Evolutionary conservation across 2,797 vertebrate species (phyloP).

Genomic region (Rhinella marina): DNA sequence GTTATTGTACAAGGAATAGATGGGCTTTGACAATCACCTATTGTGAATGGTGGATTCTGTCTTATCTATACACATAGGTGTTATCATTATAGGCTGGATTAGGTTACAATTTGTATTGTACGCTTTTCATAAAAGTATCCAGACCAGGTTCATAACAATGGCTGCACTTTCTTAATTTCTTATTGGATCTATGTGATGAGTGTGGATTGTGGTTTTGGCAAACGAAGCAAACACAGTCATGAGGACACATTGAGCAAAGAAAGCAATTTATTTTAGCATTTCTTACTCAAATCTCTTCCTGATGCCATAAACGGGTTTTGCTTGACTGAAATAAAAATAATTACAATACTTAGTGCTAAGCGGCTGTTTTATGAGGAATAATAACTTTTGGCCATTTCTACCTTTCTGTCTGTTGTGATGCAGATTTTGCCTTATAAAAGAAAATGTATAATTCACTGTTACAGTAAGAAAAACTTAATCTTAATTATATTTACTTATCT

Average conservation of each 20-base stretch:
- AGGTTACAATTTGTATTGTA: not conserved
- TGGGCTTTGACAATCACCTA: too few relatives aligned
- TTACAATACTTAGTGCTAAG: slow-evolving; percentile 17
- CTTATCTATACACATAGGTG: too few relatives aligned
- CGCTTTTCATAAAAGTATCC: not conserved
- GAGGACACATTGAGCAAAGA: not conserved
- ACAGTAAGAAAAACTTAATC: not conserved
- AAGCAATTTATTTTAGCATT: slow-evolving; percentile 27
- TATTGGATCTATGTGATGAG: not conserved
- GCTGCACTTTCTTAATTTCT: not conserved
- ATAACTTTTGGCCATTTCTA: slow-evolving; percentile 15
- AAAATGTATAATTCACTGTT: not conserved
- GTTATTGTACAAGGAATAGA: too few relatives aligned
- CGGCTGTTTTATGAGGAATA: slow-evolving; percentile 14
- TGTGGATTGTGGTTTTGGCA: slow-evolving; percentile 15
- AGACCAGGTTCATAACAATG: not conserved
- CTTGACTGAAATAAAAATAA: slow-evolving; percentile 38
- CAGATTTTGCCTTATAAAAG: not conserved
- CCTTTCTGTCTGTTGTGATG: not conserved
- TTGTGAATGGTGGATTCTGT: too few relatives aligned
- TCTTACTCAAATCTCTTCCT: slow-evolving; percentile 23
- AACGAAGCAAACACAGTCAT: slow-evolving; percentile 15
- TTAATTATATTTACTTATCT: too few relatives aligned
- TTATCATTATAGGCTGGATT: too few relatives aligned
- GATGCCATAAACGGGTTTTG: slow-evolving; percentile 17